Conservation (phyloP, 1,140 invertebrate species). For the Ips typographus region DNA sequence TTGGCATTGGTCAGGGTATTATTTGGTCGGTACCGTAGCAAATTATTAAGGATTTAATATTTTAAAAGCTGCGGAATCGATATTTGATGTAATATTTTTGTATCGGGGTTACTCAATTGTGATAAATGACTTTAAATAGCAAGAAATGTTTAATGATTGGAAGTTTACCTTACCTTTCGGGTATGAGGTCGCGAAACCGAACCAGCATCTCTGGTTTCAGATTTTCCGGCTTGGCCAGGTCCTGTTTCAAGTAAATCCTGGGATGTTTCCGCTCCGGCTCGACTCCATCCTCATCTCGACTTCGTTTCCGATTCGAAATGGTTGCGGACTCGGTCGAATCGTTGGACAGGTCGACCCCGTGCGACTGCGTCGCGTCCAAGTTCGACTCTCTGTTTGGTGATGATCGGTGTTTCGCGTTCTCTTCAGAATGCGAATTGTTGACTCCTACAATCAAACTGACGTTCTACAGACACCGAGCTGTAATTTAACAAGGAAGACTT, state of each 20-base stretch:
- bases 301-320: constrained; percentile 13
- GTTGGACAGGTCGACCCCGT: constrained; percentile 19
- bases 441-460: constrained; percentile 16
- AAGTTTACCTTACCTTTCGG: constrained; percentile 26
- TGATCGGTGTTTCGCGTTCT: constrained; percentile 34
- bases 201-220: constrained; percentile 56
- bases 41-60: too few relatives aligned
- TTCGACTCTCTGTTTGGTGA: constrained; percentile 43
- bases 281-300: constrained; percentile 35
- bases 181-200: constrained; percentile 51
- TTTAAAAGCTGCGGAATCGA: too few relatives aligned
- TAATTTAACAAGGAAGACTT: background rate
- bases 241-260: constrained; percentile 57
- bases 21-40: too few relatives aligned
- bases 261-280: constrained; percentile 37
- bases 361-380: constrained; percentile 38
- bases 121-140: too few relatives aligned
- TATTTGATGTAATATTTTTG: background rate
- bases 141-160: background rate
- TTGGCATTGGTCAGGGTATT: too few relatives aligned
- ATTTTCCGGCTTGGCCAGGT: constrained; percentile 58
- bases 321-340: constrained; percentile 30
- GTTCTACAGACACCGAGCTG: too few relatives aligned
- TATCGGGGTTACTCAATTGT: too few relatives aligned
- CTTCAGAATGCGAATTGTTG: constrained; percentile 30